Conservation (phyloP, 2,797 vertebrate genomes). For the Sebastes umbrosus region DNA sequence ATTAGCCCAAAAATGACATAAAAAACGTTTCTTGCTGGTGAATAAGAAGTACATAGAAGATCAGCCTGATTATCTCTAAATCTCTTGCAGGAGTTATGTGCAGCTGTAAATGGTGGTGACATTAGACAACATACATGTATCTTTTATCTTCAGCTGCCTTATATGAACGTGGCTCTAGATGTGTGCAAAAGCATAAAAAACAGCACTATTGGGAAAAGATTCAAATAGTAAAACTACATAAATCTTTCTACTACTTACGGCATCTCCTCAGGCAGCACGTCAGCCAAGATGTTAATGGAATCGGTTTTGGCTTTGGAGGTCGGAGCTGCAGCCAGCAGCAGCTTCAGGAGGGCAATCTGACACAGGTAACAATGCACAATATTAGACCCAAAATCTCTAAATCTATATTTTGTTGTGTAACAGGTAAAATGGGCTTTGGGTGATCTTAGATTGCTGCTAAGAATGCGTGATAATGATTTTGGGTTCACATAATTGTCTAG, state of each 20-base stretch:
- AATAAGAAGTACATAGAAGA: background rate
- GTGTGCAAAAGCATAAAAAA: background rate
- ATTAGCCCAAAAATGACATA: background rate
- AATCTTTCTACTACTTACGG: slow-evolving; percentile 85
- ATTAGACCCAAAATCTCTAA: background rate
- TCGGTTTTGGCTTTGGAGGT: slow-evolving; percentile 99
- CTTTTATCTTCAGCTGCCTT: background rate
- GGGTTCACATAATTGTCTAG: background rate
- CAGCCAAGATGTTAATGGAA: slow-evolving; percentile 97
- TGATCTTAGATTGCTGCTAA: background rate
- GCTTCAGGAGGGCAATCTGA: slow-evolving; percentile 94
- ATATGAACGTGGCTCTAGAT: background rate
- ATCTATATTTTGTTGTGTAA: background rate
- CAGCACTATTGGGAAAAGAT: background rate
- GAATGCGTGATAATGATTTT: background rate
- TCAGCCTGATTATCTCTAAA: background rate
- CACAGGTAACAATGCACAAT: background rate
- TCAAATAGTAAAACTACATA: background rate
- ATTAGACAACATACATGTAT: background rate
- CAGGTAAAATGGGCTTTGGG: background rate
- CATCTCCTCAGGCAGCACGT: slow-evolving; percentile 97
- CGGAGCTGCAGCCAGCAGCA: slow-evolving; percentile 94
- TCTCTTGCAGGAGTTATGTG: background rate
- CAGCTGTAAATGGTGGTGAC: background rate
- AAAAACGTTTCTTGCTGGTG: background rate